These are phyloP conservation scores for Pherbina coryleti DNA, from an alignment of 2,888 invertebrate genomes.

Conservation along the genomic window DNA sequence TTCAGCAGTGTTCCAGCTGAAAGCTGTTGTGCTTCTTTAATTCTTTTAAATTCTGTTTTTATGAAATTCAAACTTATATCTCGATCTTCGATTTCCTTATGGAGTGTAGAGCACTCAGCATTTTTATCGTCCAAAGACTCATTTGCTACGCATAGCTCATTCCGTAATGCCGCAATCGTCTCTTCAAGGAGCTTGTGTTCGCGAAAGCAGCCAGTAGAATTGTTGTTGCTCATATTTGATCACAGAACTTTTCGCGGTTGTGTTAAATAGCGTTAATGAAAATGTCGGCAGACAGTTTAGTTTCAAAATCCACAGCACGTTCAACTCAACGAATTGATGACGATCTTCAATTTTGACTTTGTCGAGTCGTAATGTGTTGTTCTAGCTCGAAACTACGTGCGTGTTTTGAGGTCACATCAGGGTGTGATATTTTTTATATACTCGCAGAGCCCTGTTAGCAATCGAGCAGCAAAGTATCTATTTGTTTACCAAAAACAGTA, in stretches of 20 bases:
- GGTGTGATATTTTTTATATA: not conserved
- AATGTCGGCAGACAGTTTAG: not conserved
- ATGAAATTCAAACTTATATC: conserved; percentile 50
- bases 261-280: not conserved
- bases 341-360: no score
- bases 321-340: not conserved
- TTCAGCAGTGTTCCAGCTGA: no score
- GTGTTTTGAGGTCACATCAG: not conserved
- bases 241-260: not conserved
- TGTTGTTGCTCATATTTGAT: conserved; percentile 44
- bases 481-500: not conserved
- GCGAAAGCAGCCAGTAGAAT: conserved; percentile 38
- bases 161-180: conserved; percentile 49
- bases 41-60: conserved; percentile 46
- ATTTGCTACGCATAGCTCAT: conserved; percentile 53
- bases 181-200: conserved; percentile 53
- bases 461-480: not conserved
- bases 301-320: not conserved
- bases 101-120: conserved; percentile 50
- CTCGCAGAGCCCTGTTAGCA: not conserved
- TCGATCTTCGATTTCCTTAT: conserved; percentile 53
- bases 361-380: no score
- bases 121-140: conserved; percentile 54
- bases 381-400: not conserved
- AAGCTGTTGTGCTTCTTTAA: conserved; percentile 41